phyloP scores from a whole-genome alignment of 2,113 vertebrate species.

The Rhagologus leucostigma region DNA sequence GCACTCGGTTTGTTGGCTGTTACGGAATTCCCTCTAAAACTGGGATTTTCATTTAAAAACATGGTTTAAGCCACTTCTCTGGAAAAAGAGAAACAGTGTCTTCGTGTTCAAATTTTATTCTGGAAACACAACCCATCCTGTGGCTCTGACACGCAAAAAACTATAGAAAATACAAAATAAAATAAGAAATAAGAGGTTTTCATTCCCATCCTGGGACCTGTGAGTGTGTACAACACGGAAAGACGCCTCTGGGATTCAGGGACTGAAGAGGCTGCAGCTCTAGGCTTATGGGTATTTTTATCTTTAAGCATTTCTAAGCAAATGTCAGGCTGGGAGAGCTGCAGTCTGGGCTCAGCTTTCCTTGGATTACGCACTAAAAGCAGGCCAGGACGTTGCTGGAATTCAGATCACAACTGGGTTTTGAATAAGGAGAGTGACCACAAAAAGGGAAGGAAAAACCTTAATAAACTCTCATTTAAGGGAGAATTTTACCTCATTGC shows the following conservation, averaged over 20 bases:
- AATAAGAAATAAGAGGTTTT: neutral
- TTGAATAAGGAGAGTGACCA: neutral
- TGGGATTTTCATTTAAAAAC: neutral
- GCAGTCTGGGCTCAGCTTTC: neutral
- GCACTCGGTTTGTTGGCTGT: fast-evolving
- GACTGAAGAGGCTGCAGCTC: neutral
- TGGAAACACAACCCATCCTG: neutral
- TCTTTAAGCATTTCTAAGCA: neutral
- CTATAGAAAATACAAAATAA: neutral
- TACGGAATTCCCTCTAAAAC: neutral
- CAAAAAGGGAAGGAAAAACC: neutral
- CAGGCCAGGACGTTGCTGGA: neutral
- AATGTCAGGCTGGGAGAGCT: neutral
- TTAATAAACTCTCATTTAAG: fast-evolving
- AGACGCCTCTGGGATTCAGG: neutral
- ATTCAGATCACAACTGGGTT: neutral
- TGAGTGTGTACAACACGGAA: fast-evolving
- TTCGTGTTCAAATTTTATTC: slow-evolving; percentile 15
- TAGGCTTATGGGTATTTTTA: neutral
- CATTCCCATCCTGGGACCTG: neutral
- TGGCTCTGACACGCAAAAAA: neutral
- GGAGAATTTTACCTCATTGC: neutral
- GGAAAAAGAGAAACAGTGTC: neutral
- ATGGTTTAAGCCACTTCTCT: neutral
- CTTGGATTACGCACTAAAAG: fast-evolving